Base-by-base conservation (phyloP, 2,113 vertebrate species). In the Riparia riparia region DNA sequence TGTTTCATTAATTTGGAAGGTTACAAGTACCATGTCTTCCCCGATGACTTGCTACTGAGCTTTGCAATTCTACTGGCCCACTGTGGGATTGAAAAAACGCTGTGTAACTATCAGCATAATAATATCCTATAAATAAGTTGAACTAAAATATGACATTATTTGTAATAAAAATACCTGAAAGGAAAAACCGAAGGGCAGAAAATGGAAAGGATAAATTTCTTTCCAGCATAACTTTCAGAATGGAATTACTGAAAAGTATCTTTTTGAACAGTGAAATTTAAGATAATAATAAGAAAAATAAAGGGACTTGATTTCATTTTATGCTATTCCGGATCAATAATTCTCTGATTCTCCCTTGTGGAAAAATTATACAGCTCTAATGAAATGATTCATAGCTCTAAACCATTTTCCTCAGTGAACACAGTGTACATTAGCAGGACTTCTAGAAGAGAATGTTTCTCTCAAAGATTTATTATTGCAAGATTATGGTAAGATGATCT, bases 381-480 rank as follows among this genome's bases (percentile, higher is more conserved):
- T 41, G 51, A 57, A 87, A 70, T 71, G 44, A 81, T 74, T 93
- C 80, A 80, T n/a, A n/a, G 64, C 73, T 61, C 18, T 44, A 89
- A 77, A 91, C 44, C 6, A 45, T 90, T 95, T 95, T 82, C 28
- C 12, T 76, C 44, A 77, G 65, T 3, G 32, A 81, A 69, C 82
- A 92, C 66, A 16, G 25, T 53, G 32, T 61, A 72, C 76, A 57
- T 71, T 66, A 86, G 73, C 34, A 78, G 50, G 87, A 88, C 79
- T 94, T 81, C 65, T 39, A 51, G 42, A 93, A 56, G 56, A 92
- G 18, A 96, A 71, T 41, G 29, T 78, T 94, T 54, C 86, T 96
- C 91, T 74, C 18, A 7, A 73, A 94, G 77, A 57, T 73, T 88
- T 95, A 88, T n/a, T 89, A 74, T 26, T 64, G 9, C 60, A 41